These are phyloP conservation scores for Phalacrocorax pelagicus DNA, from an alignment of 2,113 vertebrate species.

Conservation along the genomic window DNA sequence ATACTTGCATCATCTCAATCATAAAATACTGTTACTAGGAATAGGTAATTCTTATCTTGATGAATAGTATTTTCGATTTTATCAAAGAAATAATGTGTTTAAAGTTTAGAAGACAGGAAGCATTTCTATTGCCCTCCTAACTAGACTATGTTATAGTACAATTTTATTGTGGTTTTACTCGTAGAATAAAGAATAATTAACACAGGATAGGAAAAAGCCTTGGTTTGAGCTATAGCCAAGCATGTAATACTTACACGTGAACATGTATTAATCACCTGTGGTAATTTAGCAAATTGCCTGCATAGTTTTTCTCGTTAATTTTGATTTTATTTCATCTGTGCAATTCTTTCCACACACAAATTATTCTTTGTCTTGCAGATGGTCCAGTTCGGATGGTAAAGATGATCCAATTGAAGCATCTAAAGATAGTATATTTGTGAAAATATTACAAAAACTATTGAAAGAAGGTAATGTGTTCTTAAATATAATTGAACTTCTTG, in stretches of 20 bases:
- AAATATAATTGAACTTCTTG: neutral
- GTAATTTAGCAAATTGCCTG: neutral
- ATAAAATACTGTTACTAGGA: neutral
- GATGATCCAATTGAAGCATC: conserved; percentile 94
- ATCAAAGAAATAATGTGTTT: neutral
- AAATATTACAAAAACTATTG: conserved; percentile 90
- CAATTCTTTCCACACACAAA: neutral
- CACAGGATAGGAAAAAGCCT: neutral
- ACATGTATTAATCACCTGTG: neutral
- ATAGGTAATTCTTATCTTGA: neutral
- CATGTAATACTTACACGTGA: neutral
- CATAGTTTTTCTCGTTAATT: neutral
- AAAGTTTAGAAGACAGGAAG: neutral
- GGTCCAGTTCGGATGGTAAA: conserved; percentile 85
- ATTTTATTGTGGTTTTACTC: neutral
- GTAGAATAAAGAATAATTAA: neutral
- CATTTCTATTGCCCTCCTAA: neutral
- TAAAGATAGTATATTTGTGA: conserved; percentile 93
- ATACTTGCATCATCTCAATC: neutral
- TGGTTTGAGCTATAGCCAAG: neutral
- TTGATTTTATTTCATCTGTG: neutral
- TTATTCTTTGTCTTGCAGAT: conserved; percentile 75
- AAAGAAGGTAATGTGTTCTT: conserved; percentile 85
- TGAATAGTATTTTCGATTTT: neutral
- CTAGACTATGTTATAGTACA: neutral